phyloP scores from a whole-genome alignment of 2,797 vertebrate genomes.

The Sebastolobus alascanus region DNA sequence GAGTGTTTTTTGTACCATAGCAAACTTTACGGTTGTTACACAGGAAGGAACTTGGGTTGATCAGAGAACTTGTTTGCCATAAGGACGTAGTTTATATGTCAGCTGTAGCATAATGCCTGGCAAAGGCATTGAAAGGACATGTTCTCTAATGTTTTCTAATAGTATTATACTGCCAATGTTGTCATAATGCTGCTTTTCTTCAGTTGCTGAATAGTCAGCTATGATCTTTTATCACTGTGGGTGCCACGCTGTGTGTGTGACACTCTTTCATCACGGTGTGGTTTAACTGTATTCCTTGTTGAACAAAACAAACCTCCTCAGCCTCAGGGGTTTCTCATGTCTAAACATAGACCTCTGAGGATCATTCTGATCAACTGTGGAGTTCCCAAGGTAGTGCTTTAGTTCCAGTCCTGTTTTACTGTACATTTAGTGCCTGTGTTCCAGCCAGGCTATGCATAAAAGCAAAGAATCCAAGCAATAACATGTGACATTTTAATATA shows the following conservation, averaged over 20 bases:
- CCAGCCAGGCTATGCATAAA: conserved; percentile 26
- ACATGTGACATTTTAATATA: conserved; percentile 22
- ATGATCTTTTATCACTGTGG: conserved; percentile 69
- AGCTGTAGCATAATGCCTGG: conserved; percentile 13
- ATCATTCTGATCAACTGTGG: conserved; percentile 57
- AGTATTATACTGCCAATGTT: conserved; percentile 38
- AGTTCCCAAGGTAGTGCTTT: conserved; percentile 58
- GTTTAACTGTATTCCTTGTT: conserved; percentile 67
- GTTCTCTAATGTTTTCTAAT: conserved; percentile 47
- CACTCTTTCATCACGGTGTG: conserved; percentile 73
- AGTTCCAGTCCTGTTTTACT: conserved; percentile 25
- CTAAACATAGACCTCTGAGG: conserved; percentile 71
- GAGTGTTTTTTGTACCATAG: conserved; percentile 29
- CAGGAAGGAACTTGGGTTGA: conserved; percentile 15
- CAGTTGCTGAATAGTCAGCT: conserved; percentile 57
- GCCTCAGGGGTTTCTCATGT: conserved; percentile 67
- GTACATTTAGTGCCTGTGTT: conserved; percentile 23
- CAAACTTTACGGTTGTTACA: conserved; percentile 13
- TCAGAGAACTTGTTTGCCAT: conserved; percentile 27
- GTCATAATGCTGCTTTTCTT: conserved; percentile 58
- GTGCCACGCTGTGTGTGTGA: conserved; percentile 64
- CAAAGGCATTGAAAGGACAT: conserved; percentile 39
- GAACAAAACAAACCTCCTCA: conserved; percentile 73
- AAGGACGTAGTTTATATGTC: conserved; percentile 1
- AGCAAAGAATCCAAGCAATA: conserved; percentile 9